Evolutionary conservation across 2,797 vertebrate genomes (phyloP), one percentile per base, ranked within the genome.

Genomic region (Tamandua tetradactyla): DNA sequence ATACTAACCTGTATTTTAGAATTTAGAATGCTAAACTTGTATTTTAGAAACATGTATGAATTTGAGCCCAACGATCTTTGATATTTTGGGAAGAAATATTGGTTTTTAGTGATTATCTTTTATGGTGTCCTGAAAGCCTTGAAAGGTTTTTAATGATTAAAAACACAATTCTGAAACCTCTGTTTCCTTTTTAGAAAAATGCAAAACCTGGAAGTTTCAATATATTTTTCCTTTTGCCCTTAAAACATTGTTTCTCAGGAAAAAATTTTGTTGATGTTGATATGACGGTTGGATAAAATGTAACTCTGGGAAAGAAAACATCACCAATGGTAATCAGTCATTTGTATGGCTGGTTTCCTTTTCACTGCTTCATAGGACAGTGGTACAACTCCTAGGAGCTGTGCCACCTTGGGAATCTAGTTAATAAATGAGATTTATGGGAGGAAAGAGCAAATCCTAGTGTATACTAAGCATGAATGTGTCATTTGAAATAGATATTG

Each of bases 111-210:
- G 25, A 37, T 82, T 87, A 7, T 57, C 57, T 82, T 85, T n/a
- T 87, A 72, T 68, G 25, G 40, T 78, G 72, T 87, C 27, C 68
- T 49, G 17, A 42, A 84, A 69, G 62, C 44, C 4, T 87, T 84
- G 37, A 17, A 55, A 66, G 4, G 3, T 4, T 86, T 89, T 86
- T 52, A 52, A 49, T 42, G 37, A 57, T 40, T 78, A 8, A 40
- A 84, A 78, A 13, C 61, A 52, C 23, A 47, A 30, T 40, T 78
- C 55, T 78, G 93, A 74, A 75, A 72, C 13, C 74, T 35, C 49
- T 57, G 10, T 42, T 93, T 42, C 4, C 59, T 55, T 64, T 64
- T 69, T 84, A 49, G 62, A 35, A 57, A 59, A 49, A 37, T 27
- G 27, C 83, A 71, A 47, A 15, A 87, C 32, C 13, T 79, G 32